Evolutionary conservation across 2,888 invertebrate genomes (phyloP).

Genomic region (Xestia rhomboidea): DNA sequence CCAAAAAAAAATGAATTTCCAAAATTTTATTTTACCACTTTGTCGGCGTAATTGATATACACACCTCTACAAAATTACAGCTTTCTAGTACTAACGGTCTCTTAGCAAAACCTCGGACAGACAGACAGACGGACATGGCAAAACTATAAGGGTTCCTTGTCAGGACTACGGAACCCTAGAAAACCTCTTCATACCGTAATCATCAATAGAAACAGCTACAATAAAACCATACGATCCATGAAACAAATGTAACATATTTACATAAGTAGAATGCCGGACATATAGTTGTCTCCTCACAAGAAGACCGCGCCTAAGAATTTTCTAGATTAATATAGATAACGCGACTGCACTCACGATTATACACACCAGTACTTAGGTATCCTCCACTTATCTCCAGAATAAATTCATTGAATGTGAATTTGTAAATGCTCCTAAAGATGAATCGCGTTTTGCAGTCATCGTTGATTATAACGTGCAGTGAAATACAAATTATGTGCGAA

Average conservation of each 20-base stretch:
- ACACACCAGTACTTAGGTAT: constrained; percentile 29
- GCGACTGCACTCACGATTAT: constrained; percentile 40
- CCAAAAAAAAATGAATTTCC: too few relatives aligned
- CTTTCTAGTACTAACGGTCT: too few relatives aligned
- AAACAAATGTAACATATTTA: constrained; percentile 27
- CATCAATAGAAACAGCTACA: not conserved
- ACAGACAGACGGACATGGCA: too few relatives aligned
- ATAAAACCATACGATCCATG: constrained; percentile 22
- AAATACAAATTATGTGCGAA: constrained; percentile 52
- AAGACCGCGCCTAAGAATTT: constrained; percentile 49
- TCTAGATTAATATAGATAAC: constrained; percentile 58
- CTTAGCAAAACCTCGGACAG: too few relatives aligned
- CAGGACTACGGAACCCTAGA: too few relatives aligned
- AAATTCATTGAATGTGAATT: constrained; percentile 44
- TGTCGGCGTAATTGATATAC: too few relatives aligned
- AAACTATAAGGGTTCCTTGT: too few relatives aligned
- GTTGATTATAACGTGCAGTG: constrained; percentile 48
- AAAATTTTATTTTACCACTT: too few relatives aligned
- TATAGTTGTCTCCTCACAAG: constrained; percentile 37
- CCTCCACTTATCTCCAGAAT: constrained; percentile 38
- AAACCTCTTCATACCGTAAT: not conserved
- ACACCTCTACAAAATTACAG: too few relatives aligned
- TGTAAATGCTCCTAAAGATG: constrained; percentile 42
- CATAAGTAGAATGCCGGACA: constrained; percentile 39
- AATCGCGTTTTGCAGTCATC: constrained; percentile 31